Conservation (phyloP, 92 coral and sea anemone species). For the Ricordea florida region DNA sequence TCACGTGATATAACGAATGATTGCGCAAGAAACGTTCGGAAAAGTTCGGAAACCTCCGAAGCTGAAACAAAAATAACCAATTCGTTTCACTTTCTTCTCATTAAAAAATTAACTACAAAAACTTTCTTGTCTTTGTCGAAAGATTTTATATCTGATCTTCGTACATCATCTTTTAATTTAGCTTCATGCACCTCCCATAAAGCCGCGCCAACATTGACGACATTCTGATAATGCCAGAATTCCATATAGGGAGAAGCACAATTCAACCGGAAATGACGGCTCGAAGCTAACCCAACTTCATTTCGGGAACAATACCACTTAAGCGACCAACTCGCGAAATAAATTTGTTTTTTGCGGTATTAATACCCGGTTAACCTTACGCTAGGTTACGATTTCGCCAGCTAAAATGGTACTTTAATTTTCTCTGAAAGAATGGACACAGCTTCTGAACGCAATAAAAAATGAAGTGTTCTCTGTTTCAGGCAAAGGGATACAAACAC, state of each 20-base stretch:
- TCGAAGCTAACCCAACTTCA: too few species aligned
- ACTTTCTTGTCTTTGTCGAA: background rate
- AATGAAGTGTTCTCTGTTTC: too few species aligned
- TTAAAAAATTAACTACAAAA: background rate
- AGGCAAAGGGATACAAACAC: too few species aligned
- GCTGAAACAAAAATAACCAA: background rate
- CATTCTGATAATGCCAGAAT: constrained; percentile 16
- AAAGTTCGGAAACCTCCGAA: constrained; percentile 13
- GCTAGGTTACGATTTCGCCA: too few species aligned
- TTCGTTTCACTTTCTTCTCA: background rate
- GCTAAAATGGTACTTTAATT: too few species aligned
- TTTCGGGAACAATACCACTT: too few species aligned
- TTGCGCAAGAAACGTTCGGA: background rate
- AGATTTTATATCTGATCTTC: background rate
- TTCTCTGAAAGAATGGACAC: too few species aligned
- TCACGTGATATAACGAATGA: constrained; percentile 9
- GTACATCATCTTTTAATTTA: background rate
- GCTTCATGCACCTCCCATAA: background rate
- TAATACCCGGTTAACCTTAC: too few species aligned
- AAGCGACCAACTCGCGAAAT: too few species aligned
- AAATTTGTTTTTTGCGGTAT: too few species aligned
- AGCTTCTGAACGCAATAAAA: too few species aligned
- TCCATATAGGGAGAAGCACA: constrained; percentile 14
- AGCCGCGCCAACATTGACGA: constrained; percentile 36
- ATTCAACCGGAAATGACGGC: constrained; percentile 29